Percentiles rank a stretch among this genome's conserved stretches.
Evolutionary conservation across 2,797 vertebrate species (phyloP).

Genomic region (Acrossocheilus wenchowensis): DNA sequence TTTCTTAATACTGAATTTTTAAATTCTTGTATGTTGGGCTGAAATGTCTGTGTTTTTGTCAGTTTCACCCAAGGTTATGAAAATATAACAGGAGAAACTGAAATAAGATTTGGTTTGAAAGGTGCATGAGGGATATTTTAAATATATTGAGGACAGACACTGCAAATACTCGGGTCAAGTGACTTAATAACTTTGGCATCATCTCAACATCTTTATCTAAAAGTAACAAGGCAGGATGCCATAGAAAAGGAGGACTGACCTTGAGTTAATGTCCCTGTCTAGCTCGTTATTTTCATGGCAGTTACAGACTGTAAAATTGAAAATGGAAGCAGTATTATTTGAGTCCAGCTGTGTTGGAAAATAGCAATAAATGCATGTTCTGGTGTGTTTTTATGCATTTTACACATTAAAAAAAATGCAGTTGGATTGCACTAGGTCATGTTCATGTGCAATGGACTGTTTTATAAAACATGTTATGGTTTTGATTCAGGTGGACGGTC

Average conservation of each 20-base stretch:
- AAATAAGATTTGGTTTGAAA: neutral
- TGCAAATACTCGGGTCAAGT: neutral
- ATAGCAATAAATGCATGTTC: neutral
- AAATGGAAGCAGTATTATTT: neutral
- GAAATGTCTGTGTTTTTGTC: neutral
- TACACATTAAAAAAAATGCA: neutral
- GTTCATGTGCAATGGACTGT: neutral
- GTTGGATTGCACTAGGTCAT: slow-evolving; percentile 1
- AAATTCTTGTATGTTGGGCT: neutral
- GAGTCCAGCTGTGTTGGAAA: neutral
- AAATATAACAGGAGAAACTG: neutral
- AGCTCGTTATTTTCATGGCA: neutral
- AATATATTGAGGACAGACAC: neutral
- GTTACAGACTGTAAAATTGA: neutral
- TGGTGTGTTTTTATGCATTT: neutral
- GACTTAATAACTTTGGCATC: neutral
- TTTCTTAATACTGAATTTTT: too few species aligned
- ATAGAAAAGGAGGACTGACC: neutral
- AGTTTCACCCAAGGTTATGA: neutral
- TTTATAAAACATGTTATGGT: slow-evolving; percentile 1
- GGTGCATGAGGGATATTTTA: neutral
- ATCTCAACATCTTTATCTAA: neutral
- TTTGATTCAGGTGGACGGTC: neutral
- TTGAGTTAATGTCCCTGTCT: neutral
- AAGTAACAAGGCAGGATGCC: neutral